Percentiles rank a stretch among this genome's conserved stretches.
phyloP scores from a whole-genome alignment of 1,140 invertebrate genomes.

The Macrotrachela quadricornifera region DNA sequence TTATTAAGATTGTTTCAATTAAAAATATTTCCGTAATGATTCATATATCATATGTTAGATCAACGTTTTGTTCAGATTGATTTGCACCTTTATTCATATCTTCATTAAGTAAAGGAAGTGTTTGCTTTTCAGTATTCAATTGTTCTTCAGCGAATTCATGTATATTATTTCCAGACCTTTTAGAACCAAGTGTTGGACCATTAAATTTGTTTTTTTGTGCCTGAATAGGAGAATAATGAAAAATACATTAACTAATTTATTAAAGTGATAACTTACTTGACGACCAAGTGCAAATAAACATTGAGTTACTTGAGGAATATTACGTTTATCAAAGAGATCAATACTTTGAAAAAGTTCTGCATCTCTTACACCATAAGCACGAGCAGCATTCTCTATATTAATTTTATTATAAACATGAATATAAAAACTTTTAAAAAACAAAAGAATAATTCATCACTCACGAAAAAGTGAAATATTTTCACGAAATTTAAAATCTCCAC shows the following conservation, averaged over 20 bases:
- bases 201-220: constrained; percentile 9
- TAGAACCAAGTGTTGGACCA: constrained; percentile 4
- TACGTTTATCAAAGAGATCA: constrained; percentile 73
- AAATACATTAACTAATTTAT: too few species aligned
- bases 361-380: constrained; percentile 57
- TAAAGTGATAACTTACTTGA: too few species aligned
- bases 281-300: too few species aligned
- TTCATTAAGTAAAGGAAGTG: constrained; percentile 49
- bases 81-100: constrained; percentile 61
- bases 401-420: too few species aligned
- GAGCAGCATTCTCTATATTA: constrained; percentile 33
- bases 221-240: background rate
- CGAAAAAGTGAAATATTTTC: constrained; percentile 77
- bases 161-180: constrained; percentile 38
- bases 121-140: constrained; percentile 58
- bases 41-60: constrained; percentile 52
- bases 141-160: constrained; percentile 57
- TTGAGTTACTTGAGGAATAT: constrained; percentile 65
- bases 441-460: too few species aligned
- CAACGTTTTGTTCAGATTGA: constrained; percentile 72
- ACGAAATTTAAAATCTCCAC: constrained; percentile 80
- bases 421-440: too few species aligned
- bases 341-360: constrained; percentile 78
- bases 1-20: too few species aligned
- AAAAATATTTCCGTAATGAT: background rate